Percentiles rank a stretch among this genome's conserved stretches.
Conservation (phyloP, 2,113 vertebrate genomes). For the Nibea albiflora region DNA sequence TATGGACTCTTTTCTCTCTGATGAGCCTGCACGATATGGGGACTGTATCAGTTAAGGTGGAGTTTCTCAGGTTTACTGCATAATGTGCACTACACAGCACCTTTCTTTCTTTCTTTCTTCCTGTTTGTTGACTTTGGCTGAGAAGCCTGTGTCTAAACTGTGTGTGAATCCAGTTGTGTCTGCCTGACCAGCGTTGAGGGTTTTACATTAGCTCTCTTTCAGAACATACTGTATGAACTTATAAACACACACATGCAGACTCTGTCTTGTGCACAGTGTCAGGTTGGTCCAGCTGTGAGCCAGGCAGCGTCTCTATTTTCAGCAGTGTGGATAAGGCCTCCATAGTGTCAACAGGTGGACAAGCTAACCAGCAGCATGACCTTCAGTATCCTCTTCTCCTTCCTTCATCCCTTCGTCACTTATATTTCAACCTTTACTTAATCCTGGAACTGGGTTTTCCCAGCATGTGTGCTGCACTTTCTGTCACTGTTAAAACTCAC, state of each 20-base stretch:
- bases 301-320: slow-evolving; percentile 56
- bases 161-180: background rate
- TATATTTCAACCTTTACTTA: background rate
- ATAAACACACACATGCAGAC: background rate
- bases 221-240: background rate
- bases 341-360: slow-evolving; percentile 63
- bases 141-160: background rate
- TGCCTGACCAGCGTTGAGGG: background rate
- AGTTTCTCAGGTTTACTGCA: background rate
- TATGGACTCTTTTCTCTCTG: background rate
- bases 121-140: background rate
- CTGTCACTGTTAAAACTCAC: background rate
- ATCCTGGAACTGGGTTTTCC: background rate
- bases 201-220: background rate
- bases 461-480: background rate
- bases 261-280: background rate
- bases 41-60: background rate
- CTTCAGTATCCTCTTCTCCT: slow-evolving; percentile 6
- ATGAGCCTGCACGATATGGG: background rate
- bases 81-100: background rate
- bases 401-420: background rate
- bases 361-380: slow-evolving; percentile 25
- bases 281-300: slow-evolving; percentile 31
- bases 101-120: too few species aligned
- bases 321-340: slow-evolving; percentile 38